Evolutionary conservation across 2,797 vertebrate genomes (phyloP).

Genomic region (Anabacerthia variegaticeps): DNA sequence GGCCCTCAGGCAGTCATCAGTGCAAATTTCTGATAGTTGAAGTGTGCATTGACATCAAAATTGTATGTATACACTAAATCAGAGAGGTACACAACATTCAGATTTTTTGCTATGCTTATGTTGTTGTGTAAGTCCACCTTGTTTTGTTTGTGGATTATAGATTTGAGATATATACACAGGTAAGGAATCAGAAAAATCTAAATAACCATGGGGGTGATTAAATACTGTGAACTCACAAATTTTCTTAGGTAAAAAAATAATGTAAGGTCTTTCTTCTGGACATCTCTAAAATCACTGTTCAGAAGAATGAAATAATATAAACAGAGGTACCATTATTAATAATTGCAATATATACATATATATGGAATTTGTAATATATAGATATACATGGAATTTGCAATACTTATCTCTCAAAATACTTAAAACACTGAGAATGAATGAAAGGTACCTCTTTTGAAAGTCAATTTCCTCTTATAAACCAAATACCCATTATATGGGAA

Average conservation of each 20-base stretch:
- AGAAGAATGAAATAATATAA: not conserved
- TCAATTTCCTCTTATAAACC: not conserved
- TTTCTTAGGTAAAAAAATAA: not conserved
- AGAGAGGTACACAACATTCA: not conserved
- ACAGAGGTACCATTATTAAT: not conserved
- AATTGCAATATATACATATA: not conserved
- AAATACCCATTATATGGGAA: not conserved
- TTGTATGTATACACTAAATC: not conserved
- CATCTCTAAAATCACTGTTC: not conserved
- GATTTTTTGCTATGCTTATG: not conserved
- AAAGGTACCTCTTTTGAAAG: not conserved
- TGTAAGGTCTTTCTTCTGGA: not conserved
- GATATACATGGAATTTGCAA: not conserved
- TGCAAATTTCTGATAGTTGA: not conserved
- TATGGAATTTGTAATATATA: not conserved
- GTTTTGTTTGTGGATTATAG: not conserved
- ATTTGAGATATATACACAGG: not conserved
- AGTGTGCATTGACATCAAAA: not conserved
- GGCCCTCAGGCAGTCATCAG: not conserved
- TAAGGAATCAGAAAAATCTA: not conserved
- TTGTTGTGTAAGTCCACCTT: fast-evolving
- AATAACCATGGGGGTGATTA: not conserved
- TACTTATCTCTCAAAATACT: not conserved
- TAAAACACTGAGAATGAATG: not conserved
- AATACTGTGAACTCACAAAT: not conserved